phyloP scores from a whole-genome alignment of 2,888 invertebrate species.

The Tiphia femorata region DNA sequence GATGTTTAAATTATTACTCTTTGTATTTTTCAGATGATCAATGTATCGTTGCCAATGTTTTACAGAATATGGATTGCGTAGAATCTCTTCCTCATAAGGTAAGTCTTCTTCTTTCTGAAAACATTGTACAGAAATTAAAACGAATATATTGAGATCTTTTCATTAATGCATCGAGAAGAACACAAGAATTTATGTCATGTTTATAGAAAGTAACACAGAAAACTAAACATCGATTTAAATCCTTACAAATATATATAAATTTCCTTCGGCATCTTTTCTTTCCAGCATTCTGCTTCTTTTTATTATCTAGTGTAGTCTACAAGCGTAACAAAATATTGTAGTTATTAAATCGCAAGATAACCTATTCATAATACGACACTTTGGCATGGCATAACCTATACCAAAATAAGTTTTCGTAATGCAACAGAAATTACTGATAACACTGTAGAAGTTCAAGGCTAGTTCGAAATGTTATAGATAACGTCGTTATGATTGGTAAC shows the following conservation, averaged over 20 bases:
- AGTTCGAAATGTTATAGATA: no score
- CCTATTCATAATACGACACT: no score
- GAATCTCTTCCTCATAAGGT: conserved; percentile 98
- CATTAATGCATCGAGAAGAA: neutral
- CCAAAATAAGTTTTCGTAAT: no score
- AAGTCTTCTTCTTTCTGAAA: conserved; percentile 92
- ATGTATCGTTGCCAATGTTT: conserved; percentile 99
- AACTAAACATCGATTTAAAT: no score
- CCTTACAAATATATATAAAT: conserved; percentile 53
- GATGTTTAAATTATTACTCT: conserved; percentile 86
- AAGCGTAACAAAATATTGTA: no score
- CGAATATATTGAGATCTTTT: neutral
- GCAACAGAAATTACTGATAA: no score
- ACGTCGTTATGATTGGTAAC: no score
- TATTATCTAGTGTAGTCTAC: no score
- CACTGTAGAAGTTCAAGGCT: no score
- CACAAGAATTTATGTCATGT: neutral
- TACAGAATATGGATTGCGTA: conserved; percentile 96
- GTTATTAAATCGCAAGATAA: no score
- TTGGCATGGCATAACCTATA: no score
- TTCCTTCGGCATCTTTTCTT: conserved; percentile 49
- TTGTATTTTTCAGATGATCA: conserved; percentile 91
- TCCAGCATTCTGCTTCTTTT: no score
- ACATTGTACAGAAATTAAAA: neutral
- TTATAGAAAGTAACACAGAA: conserved; percentile 41